phyloP scores from a whole-genome alignment of 2,888 invertebrate genomes.

The Dexiosoma caninum region DNA sequence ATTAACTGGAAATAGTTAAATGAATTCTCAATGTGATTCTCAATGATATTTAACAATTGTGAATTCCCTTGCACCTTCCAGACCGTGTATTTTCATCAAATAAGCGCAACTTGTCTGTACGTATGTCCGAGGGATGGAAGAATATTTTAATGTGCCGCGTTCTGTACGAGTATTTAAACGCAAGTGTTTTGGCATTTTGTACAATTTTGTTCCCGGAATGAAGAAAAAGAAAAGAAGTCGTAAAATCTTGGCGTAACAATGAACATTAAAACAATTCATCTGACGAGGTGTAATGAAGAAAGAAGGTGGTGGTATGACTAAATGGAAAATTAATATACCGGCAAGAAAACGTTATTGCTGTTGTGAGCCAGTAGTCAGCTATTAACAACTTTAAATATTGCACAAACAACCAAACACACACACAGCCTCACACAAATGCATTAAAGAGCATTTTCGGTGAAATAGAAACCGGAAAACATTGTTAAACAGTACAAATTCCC shows the following conservation, averaged over 20 bases:
- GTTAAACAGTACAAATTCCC: conserved; percentile 40
- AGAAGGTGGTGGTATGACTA: conserved; percentile 67
- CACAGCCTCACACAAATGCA: background rate
- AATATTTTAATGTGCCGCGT: conserved; percentile 20
- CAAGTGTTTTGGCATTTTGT: conserved; percentile 71
- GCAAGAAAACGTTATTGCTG: background rate
- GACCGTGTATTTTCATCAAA: conserved; percentile 8
- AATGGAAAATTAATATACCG: conserved; percentile 24
- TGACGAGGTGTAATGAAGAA: conserved; percentile 75
- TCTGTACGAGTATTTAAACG: conserved; percentile 18
- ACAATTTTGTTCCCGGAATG: conserved; percentile 74
- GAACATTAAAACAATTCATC: conserved; percentile 51
- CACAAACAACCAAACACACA: background rate
- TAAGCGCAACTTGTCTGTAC: conserved; percentile 52
- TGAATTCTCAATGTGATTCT: conserved; percentile 48
- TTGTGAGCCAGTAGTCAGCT: background rate
- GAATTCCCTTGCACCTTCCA: conserved; percentile 35
- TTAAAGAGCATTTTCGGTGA: conserved; percentile 17
- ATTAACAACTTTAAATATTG: background rate
- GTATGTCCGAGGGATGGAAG: conserved; percentile 23
- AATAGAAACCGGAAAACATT: conserved; percentile 28
- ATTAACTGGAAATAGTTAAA: conserved; percentile 59
- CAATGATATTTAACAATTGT: conserved; percentile 52
- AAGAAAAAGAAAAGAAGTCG: conserved; percentile 69
- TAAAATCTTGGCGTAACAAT: conserved; percentile 74